Evolutionary conservation across 2,113 vertebrate genomes (phyloP), one percentile per base, ranked within the genome.

Genomic region (Corythoichthys haematopterus): DNA sequence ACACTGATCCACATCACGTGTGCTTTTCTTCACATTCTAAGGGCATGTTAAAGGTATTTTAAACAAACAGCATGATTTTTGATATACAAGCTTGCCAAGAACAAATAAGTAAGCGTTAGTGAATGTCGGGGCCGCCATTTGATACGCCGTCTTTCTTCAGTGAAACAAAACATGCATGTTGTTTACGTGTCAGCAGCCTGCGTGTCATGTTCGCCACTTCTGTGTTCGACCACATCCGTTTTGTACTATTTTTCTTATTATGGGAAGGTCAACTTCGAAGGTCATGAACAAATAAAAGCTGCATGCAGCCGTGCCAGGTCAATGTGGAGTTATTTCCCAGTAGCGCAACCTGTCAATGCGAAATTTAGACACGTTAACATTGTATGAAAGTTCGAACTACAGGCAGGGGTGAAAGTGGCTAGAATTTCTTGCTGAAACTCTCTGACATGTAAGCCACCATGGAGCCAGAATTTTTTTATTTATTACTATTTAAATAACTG

Each of bases 221-320:
- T 72, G 11, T 72, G 59, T 77, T 74, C 46, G 6, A 65, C 66
- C 40, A 74, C 48, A 73, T 50, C 59, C 75, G 79, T 93, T 94
- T 93, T 91, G 90, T 94, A 92, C 92, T 46, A 5, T 74, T 88
- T 90, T 83, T 79, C 88, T 91, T 88, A 89, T 84, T 84, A 81
- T 85, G 88, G 84, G 87, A 81, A 78, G 83, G 86, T 89, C 81
- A 71, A 85, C 89, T 91, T 91, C 88, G 80, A 90, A 91, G 58
- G 58, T 46, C 66, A 81, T 79, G 81, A 91, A 87, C 68, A 70
- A 94, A 94, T 93, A 93, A 94, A 94, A 78, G 89, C 93, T 93
- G 94, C 94, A 94, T 93, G 93, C 93, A 94, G 93, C 93, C 88
- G 81, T 52, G 70, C 48, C 59, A 16, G 53, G 37, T 35, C 11